These are phyloP conservation scores for Neostethus bicornis DNA, from an alignment of 2,797 vertebrate genomes.

Conservation along the genomic window DNA sequence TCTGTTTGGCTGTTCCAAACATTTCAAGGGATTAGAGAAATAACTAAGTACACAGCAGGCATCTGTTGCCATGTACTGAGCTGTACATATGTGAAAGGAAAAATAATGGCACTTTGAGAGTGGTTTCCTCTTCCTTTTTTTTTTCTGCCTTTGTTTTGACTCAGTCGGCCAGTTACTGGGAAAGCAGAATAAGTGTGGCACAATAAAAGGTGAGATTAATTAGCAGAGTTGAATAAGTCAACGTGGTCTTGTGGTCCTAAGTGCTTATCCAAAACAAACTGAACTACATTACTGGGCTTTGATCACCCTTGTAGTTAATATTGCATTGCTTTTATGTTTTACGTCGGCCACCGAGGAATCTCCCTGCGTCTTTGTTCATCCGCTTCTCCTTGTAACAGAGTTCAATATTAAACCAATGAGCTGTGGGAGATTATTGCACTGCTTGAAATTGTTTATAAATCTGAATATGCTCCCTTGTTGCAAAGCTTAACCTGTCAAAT, in stretches of 20 bases:
- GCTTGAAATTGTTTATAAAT: slow-evolving; percentile 33
- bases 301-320: slow-evolving; percentile 47
- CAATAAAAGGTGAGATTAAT: slow-evolving; percentile 64
- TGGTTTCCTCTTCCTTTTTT: background rate
- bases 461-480: slow-evolving; percentile 20
- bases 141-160: slow-evolving; percentile 8
- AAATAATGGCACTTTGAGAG: slow-evolving; percentile 26
- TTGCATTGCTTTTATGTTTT: slow-evolving; percentile 28
- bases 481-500: slow-evolving; percentile 38
- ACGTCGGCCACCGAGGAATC: slow-evolving; percentile 46
- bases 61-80: slow-evolving; percentile 53
- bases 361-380: slow-evolving; percentile 20
- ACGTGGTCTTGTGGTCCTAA: slow-evolving; percentile 35
- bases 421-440: slow-evolving; percentile 1
- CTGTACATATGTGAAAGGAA: slow-evolving; percentile 57
- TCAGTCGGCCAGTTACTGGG: background rate
- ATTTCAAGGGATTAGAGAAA: slow-evolving; percentile 64
- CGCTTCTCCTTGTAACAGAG: slow-evolving; percentile 25
- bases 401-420: slow-evolving; percentile 23
- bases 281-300: slow-evolving; percentile 29
- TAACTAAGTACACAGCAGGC: slow-evolving; percentile 63
- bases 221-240: slow-evolving; percentile 47
- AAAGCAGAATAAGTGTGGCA: slow-evolving; percentile 26
- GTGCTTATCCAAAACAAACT: slow-evolving; percentile 39
- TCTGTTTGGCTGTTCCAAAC: slow-evolving; percentile 64